Base-by-base conservation (phyloP, 2,797 vertebrate species). In the Denticeps clupeoides region DNA sequence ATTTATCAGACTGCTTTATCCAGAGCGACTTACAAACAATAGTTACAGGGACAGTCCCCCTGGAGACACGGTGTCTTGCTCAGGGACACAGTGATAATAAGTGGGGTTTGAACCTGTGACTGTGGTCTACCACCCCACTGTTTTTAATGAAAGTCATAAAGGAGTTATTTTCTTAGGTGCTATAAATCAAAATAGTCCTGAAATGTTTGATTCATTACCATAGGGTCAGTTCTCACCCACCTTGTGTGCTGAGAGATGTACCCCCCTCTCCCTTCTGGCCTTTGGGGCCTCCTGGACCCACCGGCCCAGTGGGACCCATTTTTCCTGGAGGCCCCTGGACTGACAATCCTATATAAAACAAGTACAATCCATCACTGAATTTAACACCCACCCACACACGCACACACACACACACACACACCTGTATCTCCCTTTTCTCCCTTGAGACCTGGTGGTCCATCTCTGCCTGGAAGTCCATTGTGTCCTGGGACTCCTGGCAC, bases 391-490 rank as follows among this genome's bases (percentile, higher is more conserved):
- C 4, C 4, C 3, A 23, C 22, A 23, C 22, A 23, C 22, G 23
- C 22, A 23, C 22, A 23, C n/a, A n/a, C n/a, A n/a, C n/a, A 19
- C 19, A 26, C 41, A 37, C 23, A 46, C 28, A 18, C 13, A 53
- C 53, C 59, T 49, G 41, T 21, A 11, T 61, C 46, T 31, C 49
- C 53, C 12, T 49, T 58, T 19, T 61, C 50, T 47, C 59, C 53
- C 19, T 61, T 61, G 31, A 31, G 29, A 47, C 54, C 45, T 15
- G 7, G 6, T 4, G 19, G 24, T 42, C 58, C 49, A 5, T 23
- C 4, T 23, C 22, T 23, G 22, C 22, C 22, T 23, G 22, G 22
- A 22, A 23, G 22, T 22, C 22, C 22, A 1, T 23, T 23, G 43
- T 50, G 42, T 19, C 57, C 57, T 5, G 47, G 52, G 3, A 7